A percentile compares a stretch with the other conserved stretches of the same genome.
Evolutionary conservation across 2,888 invertebrate genomes (phyloP).

Genomic region (Crematogaster levior): DNA sequence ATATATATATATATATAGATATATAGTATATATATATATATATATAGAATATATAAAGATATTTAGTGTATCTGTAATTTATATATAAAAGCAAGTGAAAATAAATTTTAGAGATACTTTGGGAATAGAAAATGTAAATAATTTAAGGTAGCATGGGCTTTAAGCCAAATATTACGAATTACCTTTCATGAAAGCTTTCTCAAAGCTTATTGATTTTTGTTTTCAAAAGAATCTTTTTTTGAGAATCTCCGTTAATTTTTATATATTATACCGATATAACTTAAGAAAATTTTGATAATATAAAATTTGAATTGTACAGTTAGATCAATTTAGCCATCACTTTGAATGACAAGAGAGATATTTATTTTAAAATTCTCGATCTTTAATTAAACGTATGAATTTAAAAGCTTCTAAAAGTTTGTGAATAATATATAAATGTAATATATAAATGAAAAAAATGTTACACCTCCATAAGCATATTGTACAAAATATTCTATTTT

Average conservation of each 20-base stretch:
- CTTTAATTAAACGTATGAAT: background rate
- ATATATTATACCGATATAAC: background rate
- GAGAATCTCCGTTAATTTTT: background rate
- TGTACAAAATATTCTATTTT: background rate
- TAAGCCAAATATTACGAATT: slow-evolving; percentile 14
- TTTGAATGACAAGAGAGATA: background rate
- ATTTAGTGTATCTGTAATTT: background rate
- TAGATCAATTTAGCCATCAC: background rate
- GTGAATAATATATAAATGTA: background rate
- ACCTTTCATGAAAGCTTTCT: slow-evolving; percentile 1
- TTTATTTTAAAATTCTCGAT: background rate
- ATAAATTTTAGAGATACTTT: background rate
- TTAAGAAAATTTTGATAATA: too few relatives aligned
- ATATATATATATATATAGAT: too few relatives aligned
- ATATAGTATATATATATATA: too few relatives aligned
- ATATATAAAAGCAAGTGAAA: background rate
- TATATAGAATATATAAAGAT: too few relatives aligned
- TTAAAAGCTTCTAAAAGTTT: background rate
- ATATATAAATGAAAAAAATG: background rate
- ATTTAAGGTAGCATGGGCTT: background rate
- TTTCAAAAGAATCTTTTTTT: background rate
- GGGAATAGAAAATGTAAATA: slow-evolving; percentile 12
- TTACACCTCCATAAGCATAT: background rate
- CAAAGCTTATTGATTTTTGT: background rate
- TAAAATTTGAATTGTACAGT: background rate